phyloP scores from a whole-genome alignment of 2,113 vertebrate genomes.

The Bubo blakistoni region DNA sequence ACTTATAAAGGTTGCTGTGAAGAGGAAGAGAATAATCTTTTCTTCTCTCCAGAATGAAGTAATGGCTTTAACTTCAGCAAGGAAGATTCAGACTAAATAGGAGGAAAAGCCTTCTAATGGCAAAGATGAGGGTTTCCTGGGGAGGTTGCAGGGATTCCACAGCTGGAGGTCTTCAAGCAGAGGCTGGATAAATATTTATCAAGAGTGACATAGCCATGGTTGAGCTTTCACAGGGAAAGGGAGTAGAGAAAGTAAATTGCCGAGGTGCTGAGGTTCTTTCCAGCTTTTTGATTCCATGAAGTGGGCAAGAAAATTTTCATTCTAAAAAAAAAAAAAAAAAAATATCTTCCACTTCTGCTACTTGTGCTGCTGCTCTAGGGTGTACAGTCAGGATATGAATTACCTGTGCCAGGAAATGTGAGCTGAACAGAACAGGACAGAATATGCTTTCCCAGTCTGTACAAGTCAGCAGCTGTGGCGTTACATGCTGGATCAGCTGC shows the following conservation, averaged over 20 bases:
- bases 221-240: not conserved
- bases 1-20: not conserved
- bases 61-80: constrained; percentile 1
- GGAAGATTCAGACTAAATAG: not conserved
- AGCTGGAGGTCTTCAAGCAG: constrained; percentile 2
- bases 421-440: not conserved
- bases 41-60: not conserved
- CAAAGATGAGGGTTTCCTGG: not conserved
- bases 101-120: not conserved
- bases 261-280: not conserved
- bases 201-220: not conserved
- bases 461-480: not conserved
- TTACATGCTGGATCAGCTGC: not conserved
- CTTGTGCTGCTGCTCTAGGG: not conserved
- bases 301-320: not conserved
- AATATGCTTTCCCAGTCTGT: not conserved
- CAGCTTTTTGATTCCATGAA: not conserved
- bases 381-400: not conserved
- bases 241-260: not conserved
- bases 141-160: not conserved
- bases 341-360: not conserved
- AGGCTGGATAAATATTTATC: constrained; percentile 34
- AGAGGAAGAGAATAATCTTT: not conserved
- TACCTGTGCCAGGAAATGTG: not conserved
- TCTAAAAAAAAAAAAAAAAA: not conserved